Conservation (phyloP, 2,113 vertebrate species). For the Pseudonaja textilis region DNA sequence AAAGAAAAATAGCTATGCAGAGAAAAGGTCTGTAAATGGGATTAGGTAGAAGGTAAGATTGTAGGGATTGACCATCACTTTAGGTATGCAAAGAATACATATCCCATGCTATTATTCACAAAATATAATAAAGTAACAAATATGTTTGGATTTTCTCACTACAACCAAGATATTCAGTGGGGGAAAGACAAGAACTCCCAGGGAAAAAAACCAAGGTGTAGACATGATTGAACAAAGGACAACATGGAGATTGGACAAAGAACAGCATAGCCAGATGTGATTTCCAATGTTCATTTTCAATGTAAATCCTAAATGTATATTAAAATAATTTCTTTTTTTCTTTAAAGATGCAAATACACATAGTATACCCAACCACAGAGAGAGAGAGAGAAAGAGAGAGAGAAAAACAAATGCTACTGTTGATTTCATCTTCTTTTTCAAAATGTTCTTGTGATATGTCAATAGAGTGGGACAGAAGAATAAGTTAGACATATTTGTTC, state of each 20-base stretch:
- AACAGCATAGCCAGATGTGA: not conserved
- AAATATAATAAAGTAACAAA: not conserved
- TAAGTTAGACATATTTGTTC: not conserved
- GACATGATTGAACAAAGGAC: not conserved
- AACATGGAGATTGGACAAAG: not conserved
- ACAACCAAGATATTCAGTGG: not conserved
- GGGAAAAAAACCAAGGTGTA: not conserved
- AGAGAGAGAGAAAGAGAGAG: not conserved
- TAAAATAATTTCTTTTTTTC: not conserved
- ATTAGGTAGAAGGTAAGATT: not conserved
- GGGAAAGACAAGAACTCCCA: not conserved
- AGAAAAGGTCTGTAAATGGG: not conserved
- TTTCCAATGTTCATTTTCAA: not conserved
- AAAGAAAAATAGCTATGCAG: not conserved
- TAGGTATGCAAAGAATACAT: not conserved
- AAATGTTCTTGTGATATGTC: conserved; percentile 40
- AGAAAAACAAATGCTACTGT: not conserved
- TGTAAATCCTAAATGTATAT: not conserved
- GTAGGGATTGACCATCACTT: not conserved
- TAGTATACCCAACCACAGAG: not conserved
- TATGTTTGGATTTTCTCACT: not conserved
- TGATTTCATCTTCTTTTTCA: conserved; percentile 25
- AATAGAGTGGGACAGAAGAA: conserved; percentile 30
- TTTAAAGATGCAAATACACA: not conserved
- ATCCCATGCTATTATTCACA: not conserved